Evolutionary conservation across 2,888 invertebrate species (phyloP).

Genomic region (Monochamus alternatus): DNA sequence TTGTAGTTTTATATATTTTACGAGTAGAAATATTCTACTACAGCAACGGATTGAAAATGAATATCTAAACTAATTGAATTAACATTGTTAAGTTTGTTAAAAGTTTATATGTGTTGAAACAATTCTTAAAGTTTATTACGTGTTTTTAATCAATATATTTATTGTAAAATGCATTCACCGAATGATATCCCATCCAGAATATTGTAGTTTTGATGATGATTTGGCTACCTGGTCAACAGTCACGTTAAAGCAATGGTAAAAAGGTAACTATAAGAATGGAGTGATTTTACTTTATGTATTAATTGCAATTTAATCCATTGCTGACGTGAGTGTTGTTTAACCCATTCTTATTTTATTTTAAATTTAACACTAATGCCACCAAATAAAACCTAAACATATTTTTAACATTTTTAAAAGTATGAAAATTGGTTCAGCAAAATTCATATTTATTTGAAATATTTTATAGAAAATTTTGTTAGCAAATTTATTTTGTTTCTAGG

Average conservation of each 20-base stretch:
- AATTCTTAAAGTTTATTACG: conserved; percentile 43
- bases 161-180: conserved; percentile 63
- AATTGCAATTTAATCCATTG: conserved; percentile 68
- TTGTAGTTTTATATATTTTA: conserved; percentile 64
- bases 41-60: conserved; percentile 54
- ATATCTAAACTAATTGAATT: conserved; percentile 38
- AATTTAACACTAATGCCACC: conserved; percentile 21
- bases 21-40: conserved; percentile 63
- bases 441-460: neutral
- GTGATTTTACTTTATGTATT: conserved; percentile 56
- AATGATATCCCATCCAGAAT: conserved; percentile 52
- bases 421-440: conserved; percentile 11
- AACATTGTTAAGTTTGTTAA: conserved; percentile 59
- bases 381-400: conserved; percentile 3
- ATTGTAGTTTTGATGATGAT: conserved; percentile 55
- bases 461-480: too few species aligned
- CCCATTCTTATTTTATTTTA: conserved; percentile 38
- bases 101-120: conserved; percentile 58
- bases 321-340: conserved; percentile 71
- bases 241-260: conserved; percentile 70
- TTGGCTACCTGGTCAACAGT: conserved; percentile 64
- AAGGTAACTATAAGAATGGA: conserved; percentile 69
- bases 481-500: too few species aligned
- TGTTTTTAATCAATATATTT: conserved; percentile 49
- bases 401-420: conserved; percentile 9